Percentiles rank a stretch among this genome's conserved stretches.
Evolutionary conservation across 2,113 vertebrate genomes (phyloP).

Genomic region (Drymodes brunneopygia): DNA sequence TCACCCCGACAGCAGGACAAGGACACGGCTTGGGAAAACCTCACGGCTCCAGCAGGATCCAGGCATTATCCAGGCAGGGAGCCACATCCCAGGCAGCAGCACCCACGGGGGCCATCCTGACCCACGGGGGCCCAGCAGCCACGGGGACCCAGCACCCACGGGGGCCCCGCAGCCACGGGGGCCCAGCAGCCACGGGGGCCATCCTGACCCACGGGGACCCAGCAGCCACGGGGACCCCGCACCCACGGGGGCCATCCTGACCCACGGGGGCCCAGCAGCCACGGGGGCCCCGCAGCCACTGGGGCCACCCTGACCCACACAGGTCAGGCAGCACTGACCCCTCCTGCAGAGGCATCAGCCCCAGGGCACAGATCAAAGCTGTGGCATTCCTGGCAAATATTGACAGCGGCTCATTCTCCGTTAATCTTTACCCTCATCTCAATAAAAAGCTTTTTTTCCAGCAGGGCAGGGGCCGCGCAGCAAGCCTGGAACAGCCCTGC

Average conservation of each 20-base stretch:
- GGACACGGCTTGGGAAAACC: neutral
- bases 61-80: neutral
- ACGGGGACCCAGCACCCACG: neutral
- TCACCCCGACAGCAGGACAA: neutral
- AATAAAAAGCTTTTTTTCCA: neutral
- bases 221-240: neutral
- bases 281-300: neutral
- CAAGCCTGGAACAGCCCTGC: neutral
- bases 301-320: too few relatives aligned
- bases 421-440: neutral
- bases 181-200: neutral
- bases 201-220: too few relatives aligned
- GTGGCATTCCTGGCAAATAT: neutral
- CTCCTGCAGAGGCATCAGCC: neutral
- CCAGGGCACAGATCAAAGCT: neutral
- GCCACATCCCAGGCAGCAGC: neutral
- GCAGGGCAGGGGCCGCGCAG: neutral
- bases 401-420: neutral
- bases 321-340: rapidly evolving
- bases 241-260: too few relatives aligned
- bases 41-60: rapidly evolving
- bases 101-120: neutral
- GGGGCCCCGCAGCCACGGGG: neutral
- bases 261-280: neutral
- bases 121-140: neutral